These are phyloP conservation scores for Sebastes iracundus DNA, from an alignment of 2,797 vertebrate genomes.

Conservation along the genomic window DNA sequence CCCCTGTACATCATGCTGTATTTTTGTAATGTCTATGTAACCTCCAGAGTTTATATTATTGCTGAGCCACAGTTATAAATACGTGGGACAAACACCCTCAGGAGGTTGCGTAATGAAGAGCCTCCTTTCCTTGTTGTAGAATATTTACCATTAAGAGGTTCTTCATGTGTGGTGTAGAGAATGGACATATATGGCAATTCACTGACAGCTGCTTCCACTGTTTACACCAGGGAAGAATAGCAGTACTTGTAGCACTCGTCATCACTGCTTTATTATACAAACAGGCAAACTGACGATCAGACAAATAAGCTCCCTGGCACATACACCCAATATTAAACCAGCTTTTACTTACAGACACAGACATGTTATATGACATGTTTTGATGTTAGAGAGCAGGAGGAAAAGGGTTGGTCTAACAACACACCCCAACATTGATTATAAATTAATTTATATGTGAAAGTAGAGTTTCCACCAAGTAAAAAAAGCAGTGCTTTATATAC, in stretches of 20 bases:
- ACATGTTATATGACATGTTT: not conserved
- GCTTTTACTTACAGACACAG: not conserved
- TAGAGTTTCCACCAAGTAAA: not conserved
- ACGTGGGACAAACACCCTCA: conserved; percentile 59
- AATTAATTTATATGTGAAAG: not conserved
- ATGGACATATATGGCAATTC: conserved; percentile 33
- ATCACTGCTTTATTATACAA: conserved; percentile 19
- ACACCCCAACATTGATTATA: not conserved
- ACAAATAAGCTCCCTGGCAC: not conserved
- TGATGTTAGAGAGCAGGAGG: not conserved
- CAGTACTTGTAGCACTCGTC: not conserved
- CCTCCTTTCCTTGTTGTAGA: conserved; percentile 27
- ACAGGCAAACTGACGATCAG: not conserved
- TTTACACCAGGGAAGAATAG: conserved; percentile 61
- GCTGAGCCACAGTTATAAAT: conserved; percentile 68
- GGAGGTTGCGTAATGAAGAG: conserved; percentile 64
- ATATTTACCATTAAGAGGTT: conserved; percentile 25
- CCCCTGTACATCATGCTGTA: conserved; percentile 16
- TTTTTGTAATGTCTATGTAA: conserved; percentile 54
- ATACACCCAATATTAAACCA: not conserved
- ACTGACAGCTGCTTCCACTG: conserved; percentile 57
- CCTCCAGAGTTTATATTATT: conserved; percentile 61
- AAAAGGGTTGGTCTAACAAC: not conserved
- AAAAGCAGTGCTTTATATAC: not conserved
- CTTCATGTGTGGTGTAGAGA: conserved; percentile 7